Base-by-base conservation (phyloP, 2,797 vertebrate species). In the Hapalemur alaotrensis region DNA sequence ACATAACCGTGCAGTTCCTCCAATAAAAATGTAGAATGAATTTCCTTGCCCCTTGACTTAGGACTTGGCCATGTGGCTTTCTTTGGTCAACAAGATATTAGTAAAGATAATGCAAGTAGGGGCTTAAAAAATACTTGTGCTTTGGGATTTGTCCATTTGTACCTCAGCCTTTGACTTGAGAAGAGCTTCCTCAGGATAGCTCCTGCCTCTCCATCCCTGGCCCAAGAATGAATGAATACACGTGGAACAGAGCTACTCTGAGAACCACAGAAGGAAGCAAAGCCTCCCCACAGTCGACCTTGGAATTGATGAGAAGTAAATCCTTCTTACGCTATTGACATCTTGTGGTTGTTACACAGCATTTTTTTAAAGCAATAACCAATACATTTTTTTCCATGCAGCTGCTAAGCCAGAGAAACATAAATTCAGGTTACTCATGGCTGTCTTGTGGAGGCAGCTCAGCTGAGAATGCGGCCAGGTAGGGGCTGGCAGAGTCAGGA, bases 251-350 rank as follows among this genome's bases (percentile, higher is more conserved):
- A 89, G 38, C 10, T 20, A 8, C 25, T 38, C 52, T 10, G 25
- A n/a, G 14, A 80, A 48, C 35, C n/a, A 94, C 22, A 57, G 93
- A 28, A 22, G 18, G 43, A 85, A 73, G 14, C 23, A 35, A 76
- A 88, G 23, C 46, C 73, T 84, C 61, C 14, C 18, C 69, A 13
- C 1, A 30, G 72, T 52, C 63, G 80, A 20, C 17, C 41, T 54
- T 84, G 23, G 61, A 38, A 50, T 1, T n/a, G 28, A 59, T 78
- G 46, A 82, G 70, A 84, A 95, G 80, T 59, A 82, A 89, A 25
- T 65, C 13, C 32, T 96, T 73, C 80, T 95, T 76, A 15, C 32
- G 25, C 65, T 63, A 30, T 76, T 96, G 86, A 91, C 50, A 83
- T 76, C 80, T 87, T 96, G 73, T 67, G 35, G 35, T 69, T 57